Base-by-base conservation (phyloP, 1,140 invertebrate genomes). In the Drosophila equinoxialis region DNA sequence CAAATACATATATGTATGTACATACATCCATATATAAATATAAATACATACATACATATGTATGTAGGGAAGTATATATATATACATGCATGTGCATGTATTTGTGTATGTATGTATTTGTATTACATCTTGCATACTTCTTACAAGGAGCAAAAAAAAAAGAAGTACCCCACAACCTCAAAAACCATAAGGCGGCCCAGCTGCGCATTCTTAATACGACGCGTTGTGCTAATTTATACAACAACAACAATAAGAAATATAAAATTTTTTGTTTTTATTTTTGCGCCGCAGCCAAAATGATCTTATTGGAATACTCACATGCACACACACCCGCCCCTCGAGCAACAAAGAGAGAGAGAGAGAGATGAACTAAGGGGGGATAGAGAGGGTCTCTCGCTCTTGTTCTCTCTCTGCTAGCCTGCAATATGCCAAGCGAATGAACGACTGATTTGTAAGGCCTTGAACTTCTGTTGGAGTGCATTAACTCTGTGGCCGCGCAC, bases 391-490 rank as follows among this genome's bases (percentile, higher is more conserved):
- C 45, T 23, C 45, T 51, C 17, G 17, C 45, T 30, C 30, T 30
- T n/a, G n/a, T n/a, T n/a, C 30, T 30, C 30, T 30, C 30, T 30
- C 6, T 30, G 30, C 30, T 30, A 23, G 45, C 45, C 45, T 51
- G 45, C 45, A 51, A 51, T 51, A 51, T 51, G 45, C 45, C 45
- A 69, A 70, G 68, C 68, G 76, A 82, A 78, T 80, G 68, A 87
- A 76, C 87, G 87, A 89, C 87, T 84, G 87, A 90, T 90, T 90
- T 84, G 87, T 83, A 89, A 89, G 90, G 87, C 87, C 87, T 90
- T 90, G 87, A 90, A 90, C 87, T 90, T 90, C 87, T 90, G 72
- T 73, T 60, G 69, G 87, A 90, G 87, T 90, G 87, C 87, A 90
- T 90, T 90, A 90, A 90, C 87, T 90, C 79, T 87, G 76, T 71